Base-by-base conservation (phyloP, 2,797 vertebrate species). In the Syngnathus rostellatus region DNA sequence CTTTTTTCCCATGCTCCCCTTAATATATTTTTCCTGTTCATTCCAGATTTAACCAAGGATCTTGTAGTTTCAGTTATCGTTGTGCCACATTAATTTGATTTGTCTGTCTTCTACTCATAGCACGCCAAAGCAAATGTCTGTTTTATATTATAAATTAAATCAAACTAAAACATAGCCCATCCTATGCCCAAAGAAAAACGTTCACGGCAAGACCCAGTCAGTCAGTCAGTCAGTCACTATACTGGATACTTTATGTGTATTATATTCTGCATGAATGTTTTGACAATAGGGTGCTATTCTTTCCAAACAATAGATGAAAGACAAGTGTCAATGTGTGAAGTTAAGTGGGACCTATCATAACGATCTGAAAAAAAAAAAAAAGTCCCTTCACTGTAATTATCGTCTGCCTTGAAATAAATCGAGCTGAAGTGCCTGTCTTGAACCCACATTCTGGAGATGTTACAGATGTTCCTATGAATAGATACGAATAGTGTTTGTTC, bases 381-480 rank as follows among this genome's bases (percentile, higher is more conserved):
- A 77, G 66, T 63, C 72, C 76, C 75, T 77, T 75, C 59, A 72
- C 72, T 77, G 69, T 62, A 67, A 69, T 78, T 71, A 58, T 39
- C 74, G 68, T 64, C n/a, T 45, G 38, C 53, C 68, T 43, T 66
- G 64, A 76, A 77, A 79, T 77, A 77, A 76, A 77, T 77, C 50
- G 62, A 70, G 71, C 66, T 69, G 46, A 62, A 59, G 65, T 41
- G 69, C 61, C 59, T 68, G 58, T 69, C 67, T 77, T 40, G n/a
- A 70, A 67, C 67, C 73, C 76, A 77, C 68, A 79, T 70, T 51
- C 66, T 68, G 66, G 68, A 85, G 77, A 66, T 68, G 71, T 70
- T 72, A 71, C 76, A 81, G 72, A 83, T 82, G 71, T 83, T 73
- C 60, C 63, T 60, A 53, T 77, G 72, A 76, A 75, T 53, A 68